These are phyloP conservation scores for Mormyrops boulengeri DNA, from an alignment of 2,797 vertebrate species.

Conservation along the genomic window DNA sequence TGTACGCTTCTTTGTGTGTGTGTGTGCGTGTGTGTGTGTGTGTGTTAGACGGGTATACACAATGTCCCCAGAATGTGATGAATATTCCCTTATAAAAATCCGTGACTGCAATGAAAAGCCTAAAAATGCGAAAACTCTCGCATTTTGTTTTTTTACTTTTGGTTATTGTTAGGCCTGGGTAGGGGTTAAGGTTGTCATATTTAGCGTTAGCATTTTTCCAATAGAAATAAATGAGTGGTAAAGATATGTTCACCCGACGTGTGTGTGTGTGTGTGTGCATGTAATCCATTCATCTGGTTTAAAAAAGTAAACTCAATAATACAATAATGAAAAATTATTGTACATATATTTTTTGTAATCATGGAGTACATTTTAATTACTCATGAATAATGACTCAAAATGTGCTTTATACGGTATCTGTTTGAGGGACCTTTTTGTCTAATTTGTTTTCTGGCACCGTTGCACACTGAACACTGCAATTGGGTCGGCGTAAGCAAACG, in stretches of 20 bases:
- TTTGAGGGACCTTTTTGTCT: conserved; percentile 34
- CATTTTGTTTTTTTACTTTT: too few species aligned
- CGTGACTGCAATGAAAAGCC: too few species aligned
- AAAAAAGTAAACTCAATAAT: neutral
- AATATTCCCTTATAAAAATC: too few species aligned
- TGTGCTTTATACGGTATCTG: conserved; percentile 33
- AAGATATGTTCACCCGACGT: too few species aligned
- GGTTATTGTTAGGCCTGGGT: too few species aligned
- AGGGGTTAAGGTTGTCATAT: too few species aligned
- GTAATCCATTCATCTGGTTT: neutral
- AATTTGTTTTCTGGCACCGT: conserved; percentile 35
- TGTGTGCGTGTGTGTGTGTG: neutral
- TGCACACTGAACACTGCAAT: conserved; percentile 2
- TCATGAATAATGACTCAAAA: neutral
- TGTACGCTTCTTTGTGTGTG: neutral
- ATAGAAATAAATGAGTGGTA: too few species aligned
- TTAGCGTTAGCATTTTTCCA: too few species aligned
- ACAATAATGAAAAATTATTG: neutral
- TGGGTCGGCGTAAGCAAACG: conserved; percentile 17
- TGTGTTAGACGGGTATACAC: too few species aligned
- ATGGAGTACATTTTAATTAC: conserved; percentile 19
- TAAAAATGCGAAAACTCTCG: too few species aligned
- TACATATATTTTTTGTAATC: conserved; percentile 21
- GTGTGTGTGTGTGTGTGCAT: neutral
- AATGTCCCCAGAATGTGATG: too few species aligned